Conservation (phyloP, 1,140 invertebrate genomes). For the Harlomillsia oculata region DNA sequence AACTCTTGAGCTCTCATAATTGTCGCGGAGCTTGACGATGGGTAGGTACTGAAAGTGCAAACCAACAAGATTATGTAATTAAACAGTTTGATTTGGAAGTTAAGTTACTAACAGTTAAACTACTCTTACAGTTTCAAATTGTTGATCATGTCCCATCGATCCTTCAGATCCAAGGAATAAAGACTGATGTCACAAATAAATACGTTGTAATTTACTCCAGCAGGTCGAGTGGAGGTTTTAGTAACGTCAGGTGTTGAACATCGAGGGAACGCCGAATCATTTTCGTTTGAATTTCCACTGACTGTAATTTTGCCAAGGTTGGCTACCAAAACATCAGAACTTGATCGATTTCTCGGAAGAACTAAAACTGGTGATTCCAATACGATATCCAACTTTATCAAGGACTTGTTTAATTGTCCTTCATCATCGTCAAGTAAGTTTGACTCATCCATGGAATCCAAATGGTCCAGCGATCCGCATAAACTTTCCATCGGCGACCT, state of each 20-base stretch:
- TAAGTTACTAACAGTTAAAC: not conserved
- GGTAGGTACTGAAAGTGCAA: slow-evolving; percentile 23
- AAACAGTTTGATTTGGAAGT: not conserved
- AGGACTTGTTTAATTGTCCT: not conserved
- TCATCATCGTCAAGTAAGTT: slow-evolving; percentile 13
- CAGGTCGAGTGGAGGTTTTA: slow-evolving; percentile 1
- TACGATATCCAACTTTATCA: slow-evolving; percentile 50
- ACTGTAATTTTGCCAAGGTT: slow-evolving; percentile 82
- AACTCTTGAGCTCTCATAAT: slow-evolving; percentile 51
- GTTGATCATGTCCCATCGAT: slow-evolving; percentile 37
- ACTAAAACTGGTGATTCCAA: slow-evolving; percentile 84
- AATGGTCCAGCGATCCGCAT: slow-evolving; percentile 21
- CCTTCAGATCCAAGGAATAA: slow-evolving; percentile 60
- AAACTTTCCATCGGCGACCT: slow-evolving; percentile 33
- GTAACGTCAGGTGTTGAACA: slow-evolving; percentile 8
- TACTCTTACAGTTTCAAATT: slow-evolving; percentile 28
- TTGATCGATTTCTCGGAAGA: slow-evolving; percentile 64
- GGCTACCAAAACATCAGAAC: slow-evolving; percentile 76
- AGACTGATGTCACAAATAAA: slow-evolving; percentile 80
- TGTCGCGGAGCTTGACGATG: slow-evolving; percentile 15
- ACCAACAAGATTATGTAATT: slow-evolving; percentile 10
- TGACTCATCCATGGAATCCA: too few relatives aligned
- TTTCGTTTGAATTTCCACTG: slow-evolving; percentile 36
- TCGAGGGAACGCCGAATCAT: slow-evolving; percentile 2
- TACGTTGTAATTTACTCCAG: slow-evolving; percentile 39